These are phyloP conservation scores for Carassius auratus DNA, from an alignment of 2,113 vertebrate species.

Conservation along the genomic window DNA sequence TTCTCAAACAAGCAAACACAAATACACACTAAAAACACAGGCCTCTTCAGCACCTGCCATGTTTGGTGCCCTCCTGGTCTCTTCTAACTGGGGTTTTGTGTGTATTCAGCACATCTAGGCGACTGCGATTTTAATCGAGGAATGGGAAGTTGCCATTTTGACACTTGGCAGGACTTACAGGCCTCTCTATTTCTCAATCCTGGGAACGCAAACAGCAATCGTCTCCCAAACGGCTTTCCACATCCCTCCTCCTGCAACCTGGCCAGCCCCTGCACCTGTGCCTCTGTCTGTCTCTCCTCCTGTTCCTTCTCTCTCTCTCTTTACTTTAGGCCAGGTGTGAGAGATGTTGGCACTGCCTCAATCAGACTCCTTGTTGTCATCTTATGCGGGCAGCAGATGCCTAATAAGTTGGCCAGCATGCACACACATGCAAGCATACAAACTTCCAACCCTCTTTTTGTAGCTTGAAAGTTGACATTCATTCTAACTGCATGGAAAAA, in stretches of 20 bases:
- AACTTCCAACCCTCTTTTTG: not conserved
- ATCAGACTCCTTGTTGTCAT: constrained; percentile 59
- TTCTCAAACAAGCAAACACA: constrained; percentile 50
- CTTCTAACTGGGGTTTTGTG: constrained; percentile 14
- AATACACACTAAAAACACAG: constrained; percentile 37
- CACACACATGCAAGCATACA: constrained; percentile 12
- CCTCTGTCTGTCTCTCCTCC: not conserved
- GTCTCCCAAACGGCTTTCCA: constrained; percentile 74
- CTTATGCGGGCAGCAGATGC: constrained; percentile 46
- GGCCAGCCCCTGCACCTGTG: constrained; percentile 69
- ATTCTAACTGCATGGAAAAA: not conserved
- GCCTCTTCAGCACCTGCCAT: constrained; percentile 23
- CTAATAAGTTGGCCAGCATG: constrained; percentile 23
- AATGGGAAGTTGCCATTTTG: constrained; percentile 42
- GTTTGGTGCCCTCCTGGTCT: constrained; percentile 25
- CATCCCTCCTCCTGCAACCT: constrained; percentile 68
- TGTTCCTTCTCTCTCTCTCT: not conserved
- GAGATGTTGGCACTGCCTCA: constrained; percentile 66
- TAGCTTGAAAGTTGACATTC: not conserved
- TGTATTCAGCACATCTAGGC: not conserved
- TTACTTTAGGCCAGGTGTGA: constrained; percentile 70
- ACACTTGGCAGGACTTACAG: constrained; percentile 37
- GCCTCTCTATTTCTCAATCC: constrained; percentile 65
- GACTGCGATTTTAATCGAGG: constrained; percentile 23
- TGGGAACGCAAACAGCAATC: constrained; percentile 78